Evolutionary conservation across 2,113 vertebrate species (phyloP), one percentile per base, ranked within the genome.

Genomic region (Propithecus coquereli): DNA sequence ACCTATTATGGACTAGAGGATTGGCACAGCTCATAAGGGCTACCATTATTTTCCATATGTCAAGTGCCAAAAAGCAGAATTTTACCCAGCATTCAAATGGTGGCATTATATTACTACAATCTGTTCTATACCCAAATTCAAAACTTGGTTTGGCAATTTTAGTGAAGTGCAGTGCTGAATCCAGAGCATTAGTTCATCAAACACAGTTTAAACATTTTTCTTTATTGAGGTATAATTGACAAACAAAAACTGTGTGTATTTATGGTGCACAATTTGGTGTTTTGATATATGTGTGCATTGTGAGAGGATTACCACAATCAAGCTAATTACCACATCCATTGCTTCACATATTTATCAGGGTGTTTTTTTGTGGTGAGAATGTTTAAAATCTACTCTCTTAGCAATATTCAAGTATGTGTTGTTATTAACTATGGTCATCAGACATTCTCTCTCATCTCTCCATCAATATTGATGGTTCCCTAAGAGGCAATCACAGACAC

Each of bases 71-170:
- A 85, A 71, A 71, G 17, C 66, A 88, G 45, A 91, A 66, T 79
- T 79, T 79, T 89, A 77, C 6, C 47, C 54, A 45, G 8, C 9
- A 8, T 85, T 74, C 77, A 94, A 80, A 70, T 43, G 23, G 70
- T 84, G 63, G 25, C 40, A 84, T 84, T 68, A 74, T 37, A 89
- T 89, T 52, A 18, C 30, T 94, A 40, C 57, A 92, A 70, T 68
- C 54, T 85, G 80, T 80, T 92, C 40, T 81, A 85, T 45, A 87
- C 61, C n/a, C 71, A 74, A 80, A 89, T 89, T 43, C 50, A 95
- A 93, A 86, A 90, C n/a, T 93, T 93, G 22, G 79, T 45, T 88
- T 85, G 47, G 61, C 50, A 68, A 86, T 90, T 90, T 95, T 80
- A 89, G 66, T 68, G 50, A 92, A 61, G 40, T 52, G 37, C 7